phyloP scores from a whole-genome alignment of 1,140 invertebrate genomes.

The Capitella teleta region DNA sequence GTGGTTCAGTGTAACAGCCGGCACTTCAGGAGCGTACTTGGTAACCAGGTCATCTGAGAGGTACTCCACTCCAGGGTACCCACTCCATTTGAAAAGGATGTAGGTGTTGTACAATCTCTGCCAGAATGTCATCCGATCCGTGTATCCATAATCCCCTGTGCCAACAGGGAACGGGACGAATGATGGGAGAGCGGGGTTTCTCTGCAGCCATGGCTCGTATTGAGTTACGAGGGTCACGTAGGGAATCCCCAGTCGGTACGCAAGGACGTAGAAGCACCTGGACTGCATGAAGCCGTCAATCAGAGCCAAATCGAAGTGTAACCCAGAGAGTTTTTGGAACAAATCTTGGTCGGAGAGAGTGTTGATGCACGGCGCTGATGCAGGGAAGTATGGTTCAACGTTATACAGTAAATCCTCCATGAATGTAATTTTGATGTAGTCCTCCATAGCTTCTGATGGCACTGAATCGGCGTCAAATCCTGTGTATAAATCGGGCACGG shows the following conservation, averaged over 20 bases:
- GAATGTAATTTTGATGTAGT: not conserved
- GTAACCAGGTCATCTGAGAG: not conserved
- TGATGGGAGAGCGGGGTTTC: constrained; percentile 4
- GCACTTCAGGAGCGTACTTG: not conserved
- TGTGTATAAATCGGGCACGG: too few relatives aligned
- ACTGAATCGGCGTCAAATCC: too few relatives aligned
- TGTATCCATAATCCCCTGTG: not conserved
- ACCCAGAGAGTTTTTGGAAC: not conserved
- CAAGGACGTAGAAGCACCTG: not conserved
- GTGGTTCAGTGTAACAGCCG: not conserved
- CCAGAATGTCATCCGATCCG: not conserved
- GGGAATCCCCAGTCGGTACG: constrained; percentile 4
- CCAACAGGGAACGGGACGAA: not conserved
- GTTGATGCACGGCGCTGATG: not conserved
- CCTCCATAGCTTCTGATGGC: not conserved
- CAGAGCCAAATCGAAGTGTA: constrained; percentile 12
- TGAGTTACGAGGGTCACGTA: constrained; percentile 1
- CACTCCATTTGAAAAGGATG: not conserved
- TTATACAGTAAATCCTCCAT: not conserved
- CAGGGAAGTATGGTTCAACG: not conserved
- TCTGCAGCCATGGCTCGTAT: not conserved
- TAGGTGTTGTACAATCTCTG: not conserved
- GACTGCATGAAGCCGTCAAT: not conserved
- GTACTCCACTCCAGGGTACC: not conserved
- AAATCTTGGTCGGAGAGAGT: not conserved